phyloP scores from a whole-genome alignment of 2,113 vertebrate species.

The Vombatus ursinus region DNA sequence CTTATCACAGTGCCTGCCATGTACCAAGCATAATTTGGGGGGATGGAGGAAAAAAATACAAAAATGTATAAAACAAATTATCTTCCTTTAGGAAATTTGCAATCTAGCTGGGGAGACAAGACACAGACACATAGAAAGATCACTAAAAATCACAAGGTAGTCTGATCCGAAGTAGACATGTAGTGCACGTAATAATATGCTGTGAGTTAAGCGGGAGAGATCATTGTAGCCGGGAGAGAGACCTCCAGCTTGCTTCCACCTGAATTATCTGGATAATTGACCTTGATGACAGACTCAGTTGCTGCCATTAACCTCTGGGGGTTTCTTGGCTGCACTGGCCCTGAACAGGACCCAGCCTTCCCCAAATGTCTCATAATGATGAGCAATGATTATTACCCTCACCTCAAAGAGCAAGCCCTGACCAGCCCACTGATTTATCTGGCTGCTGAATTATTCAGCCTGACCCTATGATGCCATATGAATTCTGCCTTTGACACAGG shows the following conservation, averaged over 20 bases:
- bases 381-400: conserved; percentile 7
- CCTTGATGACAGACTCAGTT: background rate
- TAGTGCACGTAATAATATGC: background rate
- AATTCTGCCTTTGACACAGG: conserved; percentile 11
- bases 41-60: background rate
- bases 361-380: background rate
- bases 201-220: background rate
- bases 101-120: background rate
- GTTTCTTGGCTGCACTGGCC: conserved; percentile 12
- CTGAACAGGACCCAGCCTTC: background rate
- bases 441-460: conserved; percentile 19
- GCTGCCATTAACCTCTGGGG: background rate
- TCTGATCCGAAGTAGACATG: background rate
- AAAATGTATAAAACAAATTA: background rate
- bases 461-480: background rate
- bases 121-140: background rate
- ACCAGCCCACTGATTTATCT: conserved; percentile 21
- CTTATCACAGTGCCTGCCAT: background rate
- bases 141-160: background rate
- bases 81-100: background rate
- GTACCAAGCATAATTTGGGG: background rate
- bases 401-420: conserved; percentile 28
- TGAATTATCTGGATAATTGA: background rate
- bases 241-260: background rate
- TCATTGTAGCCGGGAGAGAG: background rate